phyloP scores from a whole-genome alignment of 1,140 invertebrate genomes.

The Ceratina calcarata region DNA sequence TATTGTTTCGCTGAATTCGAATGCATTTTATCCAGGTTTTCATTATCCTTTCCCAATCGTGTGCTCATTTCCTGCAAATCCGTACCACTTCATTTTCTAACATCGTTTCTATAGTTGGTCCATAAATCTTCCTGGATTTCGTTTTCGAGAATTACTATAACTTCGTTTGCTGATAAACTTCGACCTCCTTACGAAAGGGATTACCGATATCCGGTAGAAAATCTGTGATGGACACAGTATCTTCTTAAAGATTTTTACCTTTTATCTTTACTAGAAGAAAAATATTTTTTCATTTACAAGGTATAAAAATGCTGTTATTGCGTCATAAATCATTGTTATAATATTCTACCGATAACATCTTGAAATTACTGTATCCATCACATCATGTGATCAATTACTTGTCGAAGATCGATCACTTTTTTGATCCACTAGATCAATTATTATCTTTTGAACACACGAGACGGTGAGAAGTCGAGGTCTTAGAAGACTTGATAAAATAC shows the following conservation, averaged over 20 bases:
- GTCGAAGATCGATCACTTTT: not conserved
- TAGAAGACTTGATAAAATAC: not conserved
- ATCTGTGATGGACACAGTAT: not conserved
- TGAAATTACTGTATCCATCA: not conserved
- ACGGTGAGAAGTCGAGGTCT: no score
- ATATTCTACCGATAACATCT: not conserved
- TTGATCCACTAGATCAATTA: not conserved
- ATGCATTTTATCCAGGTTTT: not conserved
- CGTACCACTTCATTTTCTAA: not conserved
- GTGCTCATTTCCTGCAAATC: not conserved
- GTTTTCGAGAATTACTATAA: conserved; percentile 8
- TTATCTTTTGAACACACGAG: not conserved
- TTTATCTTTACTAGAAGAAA: no score
- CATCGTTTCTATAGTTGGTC: not conserved
- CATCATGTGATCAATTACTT: not conserved
- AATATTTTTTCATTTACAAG: no score
- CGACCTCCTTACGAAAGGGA: not conserved
- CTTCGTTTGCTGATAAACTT: not conserved
- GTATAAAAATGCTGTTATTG: not conserved
- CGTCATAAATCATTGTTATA: not conserved
- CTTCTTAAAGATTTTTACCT: not conserved
- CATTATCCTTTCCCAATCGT: not conserved
- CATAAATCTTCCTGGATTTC: conserved; percentile 2
- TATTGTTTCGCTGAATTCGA: not conserved
- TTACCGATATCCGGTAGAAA: not conserved